Base-by-base conservation (phyloP, 1,140 invertebrate genomes). In the Drosophila funebris region DNA sequence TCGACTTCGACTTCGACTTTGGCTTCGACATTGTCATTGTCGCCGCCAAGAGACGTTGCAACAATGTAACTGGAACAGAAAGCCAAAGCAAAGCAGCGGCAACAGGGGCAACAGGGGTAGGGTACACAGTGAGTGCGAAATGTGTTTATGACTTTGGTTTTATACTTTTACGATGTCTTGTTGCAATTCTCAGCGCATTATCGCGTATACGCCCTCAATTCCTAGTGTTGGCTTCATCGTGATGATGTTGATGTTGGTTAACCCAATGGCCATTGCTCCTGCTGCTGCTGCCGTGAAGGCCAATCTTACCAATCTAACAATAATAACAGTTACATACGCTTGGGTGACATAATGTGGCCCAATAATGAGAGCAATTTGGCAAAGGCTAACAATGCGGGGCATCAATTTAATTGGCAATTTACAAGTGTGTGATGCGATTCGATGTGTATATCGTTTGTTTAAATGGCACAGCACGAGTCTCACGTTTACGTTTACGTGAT, bases 21-120 rank as follows among this genome's bases (percentile, higher is more conserved):
- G 41, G 36, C 69, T 46, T 62, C 54, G 78, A 72, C 80, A 80
- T 73, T 85, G 80, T 60, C 80, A 84, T 85, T 85, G 76, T 70
- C 68, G 76, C 29, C 41, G 53, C 14, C 22, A 58, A 67, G 22
- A 41, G 13, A 14, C 5, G 44, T 73, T 53, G 43, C 68, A 82
- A 78, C 66, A 83, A 61, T 66, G 72, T 66, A 69, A 73, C 62
- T 84, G 80, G 71, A 84, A 78, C 75, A 57, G 13, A 61, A 20
- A 31, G 31, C 11, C 39, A 58, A 29, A 4, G 7, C 5, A n/a
- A 44, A 27, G 11, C 14, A 16, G 20, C 13, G 22, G 16, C 50
- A 37, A 52, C 14, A 50, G 4, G 11, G 11, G 14, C 0, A 44
- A n/a, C 48, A 31, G 20, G 9, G 36, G 29, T 14, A 24, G 7